Evolutionary conservation across 92 coral and sea anemone species (phyloP).

Genomic region (Scolanthus callimorphus): DNA sequence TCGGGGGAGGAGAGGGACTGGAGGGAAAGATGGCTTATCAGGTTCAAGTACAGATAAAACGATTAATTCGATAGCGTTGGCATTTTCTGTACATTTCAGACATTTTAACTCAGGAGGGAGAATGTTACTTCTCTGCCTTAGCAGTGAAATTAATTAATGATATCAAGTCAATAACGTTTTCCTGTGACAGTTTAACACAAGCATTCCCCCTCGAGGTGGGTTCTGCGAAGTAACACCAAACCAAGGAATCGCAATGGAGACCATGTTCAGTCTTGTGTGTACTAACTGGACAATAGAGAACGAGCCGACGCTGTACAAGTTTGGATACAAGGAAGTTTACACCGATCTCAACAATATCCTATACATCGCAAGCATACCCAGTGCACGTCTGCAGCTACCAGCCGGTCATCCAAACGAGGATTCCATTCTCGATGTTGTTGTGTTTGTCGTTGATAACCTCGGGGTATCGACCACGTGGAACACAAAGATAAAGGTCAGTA

Average conservation of each 20-base stretch:
- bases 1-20: no score
- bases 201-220: constrained; percentile 46
- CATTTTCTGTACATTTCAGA: no score
- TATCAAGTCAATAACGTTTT: no score
- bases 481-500: constrained; percentile 15
- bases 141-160: constrained; percentile 34
- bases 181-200: constrained; percentile 42
- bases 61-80: no score
- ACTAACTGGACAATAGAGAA: constrained; percentile 38
- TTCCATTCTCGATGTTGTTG: constrained; percentile 8
- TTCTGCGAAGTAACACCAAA: constrained; percentile 22
- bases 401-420: constrained; percentile 30
- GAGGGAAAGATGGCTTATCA: no score
- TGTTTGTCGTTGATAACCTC: constrained; percentile 29
- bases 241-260: constrained; percentile 32
- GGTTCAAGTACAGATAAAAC: no score
- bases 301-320: constrained; percentile 33
- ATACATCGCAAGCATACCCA: constrained; percentile 1
- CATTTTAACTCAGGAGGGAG: no score
- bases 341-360: constrained; percentile 18
- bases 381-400: constrained; percentile 1
- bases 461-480: constrained; percentile 17
- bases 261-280: constrained; percentile 37
- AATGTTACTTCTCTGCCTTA: no score
- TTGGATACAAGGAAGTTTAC: constrained; percentile 36